Evolutionary conservation across 2,797 vertebrate species (phyloP).

Genomic region (Avahi laniger): DNA sequence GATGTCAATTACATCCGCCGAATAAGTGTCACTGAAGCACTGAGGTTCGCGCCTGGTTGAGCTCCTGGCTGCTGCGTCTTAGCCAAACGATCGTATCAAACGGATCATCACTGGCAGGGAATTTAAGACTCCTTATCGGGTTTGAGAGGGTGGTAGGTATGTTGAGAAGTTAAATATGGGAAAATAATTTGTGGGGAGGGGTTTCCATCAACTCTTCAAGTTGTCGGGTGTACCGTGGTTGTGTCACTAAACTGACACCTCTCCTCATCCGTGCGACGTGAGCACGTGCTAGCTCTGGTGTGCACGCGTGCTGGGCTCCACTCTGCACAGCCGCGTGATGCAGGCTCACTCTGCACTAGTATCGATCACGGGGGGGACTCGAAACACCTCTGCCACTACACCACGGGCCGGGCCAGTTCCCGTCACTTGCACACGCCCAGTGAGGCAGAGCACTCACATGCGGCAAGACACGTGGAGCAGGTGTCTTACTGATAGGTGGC

Average conservation of each 20-base stretch:
- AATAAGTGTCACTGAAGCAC: rapidly evolving
- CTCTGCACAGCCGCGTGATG: background rate
- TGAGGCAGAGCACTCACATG: background rate
- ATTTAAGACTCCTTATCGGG: rapidly evolving
- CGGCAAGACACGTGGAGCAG: too few species aligned
- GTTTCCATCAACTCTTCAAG: background rate
- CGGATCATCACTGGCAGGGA: background rate
- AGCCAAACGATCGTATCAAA: background rate
- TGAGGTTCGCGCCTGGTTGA: rapidly evolving
- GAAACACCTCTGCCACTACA: background rate
- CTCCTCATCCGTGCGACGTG: background rate
- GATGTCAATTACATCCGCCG: rapidly evolving
- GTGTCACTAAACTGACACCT: background rate
- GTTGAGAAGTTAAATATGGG: background rate
- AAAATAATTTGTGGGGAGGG: background rate
- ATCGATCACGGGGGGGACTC: too few species aligned
- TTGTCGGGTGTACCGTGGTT: rapidly evolving
- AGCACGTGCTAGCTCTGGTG: background rate
- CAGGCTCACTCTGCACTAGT: background rate
- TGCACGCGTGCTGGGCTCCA: background rate
- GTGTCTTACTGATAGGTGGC: background rate
- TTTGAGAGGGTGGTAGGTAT: background rate
- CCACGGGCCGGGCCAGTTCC: too few species aligned
- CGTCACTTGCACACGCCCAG: background rate
- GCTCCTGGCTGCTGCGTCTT: background rate